phyloP scores from a whole-genome alignment of 2,113 vertebrate species.

The Trematomus loennbergii region DNA sequence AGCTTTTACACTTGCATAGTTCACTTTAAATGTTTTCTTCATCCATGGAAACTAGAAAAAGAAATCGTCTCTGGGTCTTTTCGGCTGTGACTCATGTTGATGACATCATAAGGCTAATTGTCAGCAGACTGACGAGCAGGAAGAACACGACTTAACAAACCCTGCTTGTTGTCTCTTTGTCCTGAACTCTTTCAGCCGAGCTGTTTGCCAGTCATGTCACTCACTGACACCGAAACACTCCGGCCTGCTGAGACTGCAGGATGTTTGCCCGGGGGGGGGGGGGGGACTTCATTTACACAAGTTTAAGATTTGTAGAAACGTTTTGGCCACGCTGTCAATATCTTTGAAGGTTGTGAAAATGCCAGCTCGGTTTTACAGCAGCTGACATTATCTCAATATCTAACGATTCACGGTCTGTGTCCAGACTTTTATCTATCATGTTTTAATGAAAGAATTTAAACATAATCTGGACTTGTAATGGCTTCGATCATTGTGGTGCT shows the following conservation, averaged over 20 bases:
- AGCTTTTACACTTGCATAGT: not conserved
- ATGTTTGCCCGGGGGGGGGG: not conserved
- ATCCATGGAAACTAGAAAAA: not conserved
- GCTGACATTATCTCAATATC: not conserved
- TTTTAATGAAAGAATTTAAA: not conserved
- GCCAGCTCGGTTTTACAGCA: not conserved
- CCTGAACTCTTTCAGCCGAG: slow-evolving; percentile 31
- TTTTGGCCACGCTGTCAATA: too few species aligned
- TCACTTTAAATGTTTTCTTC: not conserved
- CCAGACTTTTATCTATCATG: too few species aligned
- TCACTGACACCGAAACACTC: slow-evolving; percentile 8
- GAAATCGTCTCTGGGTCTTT: not conserved
- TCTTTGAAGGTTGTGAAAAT: too few species aligned
- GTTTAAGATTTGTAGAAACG: not conserved
- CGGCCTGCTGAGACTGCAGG: not conserved
- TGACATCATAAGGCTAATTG: slow-evolving; percentile 12
- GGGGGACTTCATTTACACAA: not conserved
- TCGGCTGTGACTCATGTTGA: not conserved
- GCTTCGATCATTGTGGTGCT: not conserved
- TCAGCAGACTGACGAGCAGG: slow-evolving; percentile 26
- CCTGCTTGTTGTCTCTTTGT: not conserved
- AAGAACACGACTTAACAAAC: slow-evolving; percentile 2
- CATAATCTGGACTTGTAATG: not conserved
- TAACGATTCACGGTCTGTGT: too few species aligned
- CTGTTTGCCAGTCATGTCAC: slow-evolving; percentile 53